Base-by-base conservation (phyloP, 1,140 invertebrate genomes). In the Aphidius ervi region DNA sequence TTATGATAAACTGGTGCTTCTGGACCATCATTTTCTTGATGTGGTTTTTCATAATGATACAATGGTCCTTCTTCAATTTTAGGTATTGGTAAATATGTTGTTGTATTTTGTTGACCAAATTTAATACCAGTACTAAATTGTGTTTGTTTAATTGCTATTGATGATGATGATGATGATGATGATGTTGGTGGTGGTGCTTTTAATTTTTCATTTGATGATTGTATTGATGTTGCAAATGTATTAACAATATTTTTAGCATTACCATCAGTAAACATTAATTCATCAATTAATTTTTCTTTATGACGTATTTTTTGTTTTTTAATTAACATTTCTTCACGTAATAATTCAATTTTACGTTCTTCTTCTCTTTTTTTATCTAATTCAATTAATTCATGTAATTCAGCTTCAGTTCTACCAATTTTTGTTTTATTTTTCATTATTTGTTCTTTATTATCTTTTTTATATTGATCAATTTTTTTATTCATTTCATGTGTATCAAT, bases 381-480 rank as follows among this genome's bases (percentile, higher is more conserved):
- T 71, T 97, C 92, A 46, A 98, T 77, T 61, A 98, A 81, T 74
- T 92, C 88, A 70, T 95, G 92, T 46, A 99, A 73, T 70, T 95
- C 93, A 67, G 92, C 81, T 74, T 90, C 88, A 68, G 85, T 84
- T 69, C 85, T 81, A 57, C 87, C 87, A 16, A 88, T 73, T 74
- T 86, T 87, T 1, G 84, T 84, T 76, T 91, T 92, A 74, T 94
- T 98, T 68, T 92, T 94, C 65, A 89, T 82, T 62, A 99, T 98
- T 56, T 87, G 75, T 47, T 97, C 95, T 64, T 88, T 90, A 75
- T 99, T 97, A 65, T 97, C 93, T 63, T 88, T 92, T 76, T 95
- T 96, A 77, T 98, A 98, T 63, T 92, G 87, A 69, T 98, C 94
- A 66, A 99, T 96, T 71, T 84, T 88, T 72, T 90, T 92, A 73